phyloP scores from a whole-genome alignment of 1,140 invertebrate species.

The Zaprionus camerounensis region DNA sequence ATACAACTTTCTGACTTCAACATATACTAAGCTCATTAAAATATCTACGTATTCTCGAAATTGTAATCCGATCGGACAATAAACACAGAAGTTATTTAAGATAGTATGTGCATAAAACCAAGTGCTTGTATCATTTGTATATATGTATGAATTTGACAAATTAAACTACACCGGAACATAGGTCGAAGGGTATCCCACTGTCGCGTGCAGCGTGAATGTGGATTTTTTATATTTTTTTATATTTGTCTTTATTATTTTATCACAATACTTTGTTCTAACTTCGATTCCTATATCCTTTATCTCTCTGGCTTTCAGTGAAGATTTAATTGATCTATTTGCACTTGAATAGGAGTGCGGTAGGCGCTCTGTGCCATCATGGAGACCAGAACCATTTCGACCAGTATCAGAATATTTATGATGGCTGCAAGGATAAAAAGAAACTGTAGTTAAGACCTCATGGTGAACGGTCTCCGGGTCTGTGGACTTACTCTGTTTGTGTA shows the following conservation, averaged over 20 bases:
- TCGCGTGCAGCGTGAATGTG: no score
- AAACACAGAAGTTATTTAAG: no score
- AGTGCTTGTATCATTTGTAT: no score
- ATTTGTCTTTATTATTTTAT: slow-evolving; percentile 71
- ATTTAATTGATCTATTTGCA: slow-evolving; percentile 65
- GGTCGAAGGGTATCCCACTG: no score
- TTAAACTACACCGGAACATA: no score
- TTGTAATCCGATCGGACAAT: no score
- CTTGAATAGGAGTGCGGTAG: slow-evolving; percentile 69
- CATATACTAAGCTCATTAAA: no score
- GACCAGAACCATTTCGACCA: slow-evolving; percentile 79
- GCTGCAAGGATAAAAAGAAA: slow-evolving; percentile 47
- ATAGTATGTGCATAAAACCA: no score
- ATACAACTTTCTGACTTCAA: no score
- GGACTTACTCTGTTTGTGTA: slow-evolving; percentile 78
- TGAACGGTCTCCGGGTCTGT: neutral
- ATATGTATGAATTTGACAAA: no score
- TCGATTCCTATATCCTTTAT: slow-evolving; percentile 15
- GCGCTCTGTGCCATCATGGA: slow-evolving; percentile 76
- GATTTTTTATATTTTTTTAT: neutral
- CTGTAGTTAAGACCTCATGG: neutral
- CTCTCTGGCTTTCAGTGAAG: slow-evolving; percentile 34
- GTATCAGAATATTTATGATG: slow-evolving; percentile 75
- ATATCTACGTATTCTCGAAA: no score
- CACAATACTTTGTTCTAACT: slow-evolving; percentile 65